Evolutionary conservation across 2,888 invertebrate species (phyloP), one percentile per base, ranked within the genome.

Genomic region (Cosmia pyralina): DNA sequence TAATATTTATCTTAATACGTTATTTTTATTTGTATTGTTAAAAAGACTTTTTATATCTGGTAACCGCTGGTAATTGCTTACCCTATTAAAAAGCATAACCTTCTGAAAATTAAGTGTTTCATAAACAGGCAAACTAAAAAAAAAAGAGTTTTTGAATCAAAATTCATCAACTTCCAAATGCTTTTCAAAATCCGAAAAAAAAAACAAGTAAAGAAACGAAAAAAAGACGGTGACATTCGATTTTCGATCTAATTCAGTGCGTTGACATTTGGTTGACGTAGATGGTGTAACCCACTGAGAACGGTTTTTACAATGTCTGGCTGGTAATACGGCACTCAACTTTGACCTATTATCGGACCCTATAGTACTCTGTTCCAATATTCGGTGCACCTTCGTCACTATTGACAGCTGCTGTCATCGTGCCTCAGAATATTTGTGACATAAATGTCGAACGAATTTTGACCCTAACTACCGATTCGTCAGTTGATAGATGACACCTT

Each of bases 351-450:
- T 88, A 89, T 87, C 81, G 59, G 82, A 82, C 85, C 79, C 69
- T 81, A 81, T 85, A 88, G 86, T 89, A 88, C 82, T 87, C 87
- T 82, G 80, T 78, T 82, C 86, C 82, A 77, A 84, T 84, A 84
- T 88, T 90, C 83, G 78, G 83, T 86, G 84, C 83, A 92, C 93
- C 93, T 92, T 92, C 88, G 83, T 93, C 93, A 92, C 69, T 67
- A 79, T 84, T 89, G 91, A 90, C 90, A 88, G 85, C 82, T 70
- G 82, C 84, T 89, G 88, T 89, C 88, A 87, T 75, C 81, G 79
- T 52, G 67, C 64, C 70, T 77, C 60, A 74, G 77, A 83, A 85
- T 81, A 86, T 85, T 87, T 87, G 83, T 84, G 83, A 80, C 80
- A 82, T 71, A 81, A 81, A 75, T 79, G 68, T 82, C 69, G 62